A percentile compares a stretch with the other conserved stretches of the same genome.
phyloP scores from a whole-genome alignment of 2,888 invertebrate species.

The Anagyrus pseudococci region DNA sequence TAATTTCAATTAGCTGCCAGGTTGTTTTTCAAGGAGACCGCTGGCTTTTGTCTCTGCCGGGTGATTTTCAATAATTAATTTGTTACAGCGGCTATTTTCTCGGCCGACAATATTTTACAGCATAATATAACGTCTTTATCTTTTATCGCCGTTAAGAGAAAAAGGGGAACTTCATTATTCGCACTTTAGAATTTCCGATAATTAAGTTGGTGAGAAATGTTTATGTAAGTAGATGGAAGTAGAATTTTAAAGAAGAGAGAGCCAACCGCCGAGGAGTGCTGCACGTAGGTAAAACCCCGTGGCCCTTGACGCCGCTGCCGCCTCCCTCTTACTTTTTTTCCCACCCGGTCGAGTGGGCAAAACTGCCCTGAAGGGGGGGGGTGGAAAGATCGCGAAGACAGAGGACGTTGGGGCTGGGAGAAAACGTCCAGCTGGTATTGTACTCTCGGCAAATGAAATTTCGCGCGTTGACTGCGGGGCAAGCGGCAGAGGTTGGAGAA shows the following conservation, averaged over 20 bases:
- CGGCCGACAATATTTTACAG: slow-evolving; percentile 27
- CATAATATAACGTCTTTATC: slow-evolving; percentile 26
- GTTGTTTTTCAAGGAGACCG: background rate
- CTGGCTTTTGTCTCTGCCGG: background rate
- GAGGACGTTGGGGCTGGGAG: too few species aligned
- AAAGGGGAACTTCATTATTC: slow-evolving; percentile 29
- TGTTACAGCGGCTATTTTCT: slow-evolving; percentile 8
- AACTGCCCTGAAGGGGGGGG: background rate
- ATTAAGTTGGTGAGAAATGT: slow-evolving; percentile 36
- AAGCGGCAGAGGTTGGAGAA: background rate
- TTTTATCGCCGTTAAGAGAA: slow-evolving; percentile 8
- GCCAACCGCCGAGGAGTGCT: too few species aligned
- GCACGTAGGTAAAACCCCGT: too few species aligned
- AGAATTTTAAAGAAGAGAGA: slow-evolving; percentile 33
- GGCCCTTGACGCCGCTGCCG: too few species aligned
- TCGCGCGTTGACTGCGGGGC: slow-evolving; percentile 13
- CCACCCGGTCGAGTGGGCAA: too few species aligned
- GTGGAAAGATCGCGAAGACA: background rate
- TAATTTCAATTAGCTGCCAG: too few species aligned
- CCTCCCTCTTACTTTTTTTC: too few species aligned
- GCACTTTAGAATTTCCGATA: slow-evolving; percentile 38
- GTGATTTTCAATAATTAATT: slow-evolving; percentile 31
- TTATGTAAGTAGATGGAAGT: slow-evolving; percentile 33
- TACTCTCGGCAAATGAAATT: slow-evolving; percentile 32
- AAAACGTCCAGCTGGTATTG: too few species aligned